phyloP scores from a whole-genome alignment of 2,113 vertebrate species.

The Corvus hawaiiensis region DNA sequence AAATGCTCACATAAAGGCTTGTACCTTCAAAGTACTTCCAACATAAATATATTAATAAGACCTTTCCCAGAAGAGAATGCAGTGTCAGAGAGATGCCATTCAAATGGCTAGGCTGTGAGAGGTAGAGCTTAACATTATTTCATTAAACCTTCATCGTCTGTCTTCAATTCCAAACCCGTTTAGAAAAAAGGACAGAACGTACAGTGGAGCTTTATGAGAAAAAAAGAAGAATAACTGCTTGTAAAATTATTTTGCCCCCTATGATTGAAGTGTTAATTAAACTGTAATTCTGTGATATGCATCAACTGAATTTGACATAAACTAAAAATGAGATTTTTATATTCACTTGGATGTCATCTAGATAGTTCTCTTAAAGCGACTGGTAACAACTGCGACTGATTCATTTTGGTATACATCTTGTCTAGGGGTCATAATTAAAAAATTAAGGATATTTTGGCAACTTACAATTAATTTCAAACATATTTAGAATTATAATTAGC shows the following conservation, averaged over 20 bases:
- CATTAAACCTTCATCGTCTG: conserved; percentile 7
- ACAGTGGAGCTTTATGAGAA: not conserved
- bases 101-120: conserved; percentile 11
- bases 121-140: not conserved
- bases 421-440: not conserved
- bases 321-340: not conserved
- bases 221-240: not conserved
- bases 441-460: not conserved
- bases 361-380: not conserved
- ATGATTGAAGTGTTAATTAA: conserved; percentile 10
- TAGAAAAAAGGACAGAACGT: not conserved
- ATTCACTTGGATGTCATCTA: not conserved
- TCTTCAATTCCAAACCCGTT: not conserved
- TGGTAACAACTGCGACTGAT: not conserved
- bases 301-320: not conserved
- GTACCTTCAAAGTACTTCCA: not conserved
- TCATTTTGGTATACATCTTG: not conserved
- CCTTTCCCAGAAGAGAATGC: not conserved
- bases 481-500: not conserved
- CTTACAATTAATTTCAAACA: not conserved
- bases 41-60: conserved; percentile 23
- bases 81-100: conserved; percentile 15
- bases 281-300: not conserved
- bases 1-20: conserved; percentile 16
- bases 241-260: not conserved